Base-by-base conservation (phyloP, 2,113 vertebrate genomes). In the Mellivora capensis region DNA sequence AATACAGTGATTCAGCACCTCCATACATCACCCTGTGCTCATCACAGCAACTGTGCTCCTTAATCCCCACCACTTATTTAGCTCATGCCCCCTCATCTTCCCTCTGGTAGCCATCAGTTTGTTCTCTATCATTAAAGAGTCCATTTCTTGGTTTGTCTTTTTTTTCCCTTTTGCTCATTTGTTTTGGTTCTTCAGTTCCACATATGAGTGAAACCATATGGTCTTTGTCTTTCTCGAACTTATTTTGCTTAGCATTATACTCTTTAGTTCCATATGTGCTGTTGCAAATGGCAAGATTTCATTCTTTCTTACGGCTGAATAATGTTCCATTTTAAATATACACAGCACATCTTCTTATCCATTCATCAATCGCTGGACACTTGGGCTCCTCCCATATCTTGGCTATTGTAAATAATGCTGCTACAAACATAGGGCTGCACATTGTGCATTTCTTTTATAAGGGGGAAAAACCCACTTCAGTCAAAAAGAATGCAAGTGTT, bases 381-480 rank as follows among this genome's bases (percentile, higher is more conserved):
- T 15, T 29, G 39, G 72, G 25, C 39, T 8, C 25, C 72, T 44
- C 42, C 71, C 71, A 13, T 42, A 74, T 74, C 71, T 13, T 14
- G 37, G 71, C 71, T 42, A 42, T 2, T 44, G 25, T 44, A 17
- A 44, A 29, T 17, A 29, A 29, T 29, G 72, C 39, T 44, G 39
- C 72, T 44, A 8, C 44, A 17, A 76, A 29, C 39, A 44, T 44
- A 7, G 25, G 39, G 39, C 25, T 44, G 72, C 39, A 4, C 15
- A 42, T 76, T 39, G 13, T 44, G 39, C 13, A 39, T 64, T 39
- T 37, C 37, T 84, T 82, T 57, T 31, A 31, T 44, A n/a, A 1
- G 49, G 17, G n/a, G 4, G 20, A 3, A 52, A 54, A 74, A 4
- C 2, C 29, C 15, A n/a, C 15, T 17, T 8, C 8, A 0, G 3